phyloP scores from a whole-genome alignment of 2,113 vertebrate genomes.

The Phoxinus phoxinus region DNA sequence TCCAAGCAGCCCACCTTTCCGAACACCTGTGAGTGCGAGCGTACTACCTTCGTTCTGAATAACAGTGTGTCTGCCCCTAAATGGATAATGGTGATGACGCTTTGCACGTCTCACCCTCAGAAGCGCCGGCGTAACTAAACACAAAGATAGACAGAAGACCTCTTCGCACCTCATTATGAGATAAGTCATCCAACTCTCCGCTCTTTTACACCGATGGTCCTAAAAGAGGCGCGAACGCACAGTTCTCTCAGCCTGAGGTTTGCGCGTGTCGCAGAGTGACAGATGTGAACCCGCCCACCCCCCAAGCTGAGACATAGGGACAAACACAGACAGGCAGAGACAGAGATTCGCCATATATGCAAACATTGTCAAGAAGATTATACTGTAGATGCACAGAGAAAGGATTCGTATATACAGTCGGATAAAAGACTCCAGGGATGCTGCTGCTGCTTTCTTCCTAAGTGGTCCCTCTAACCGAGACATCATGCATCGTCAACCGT shows the following conservation, averaged over 20 bases:
- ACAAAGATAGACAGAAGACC: constrained; percentile 34
- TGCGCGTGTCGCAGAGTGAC: constrained; percentile 50
- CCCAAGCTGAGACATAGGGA: constrained; percentile 56
- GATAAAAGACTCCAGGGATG: constrained; percentile 5
- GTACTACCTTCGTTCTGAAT: background rate
- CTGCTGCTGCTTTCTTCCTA: background rate
- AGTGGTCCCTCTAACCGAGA: constrained; percentile 19
- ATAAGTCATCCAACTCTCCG: constrained; percentile 24
- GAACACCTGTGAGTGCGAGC: constrained; percentile 10
- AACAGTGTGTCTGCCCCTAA: constrained; percentile 46
- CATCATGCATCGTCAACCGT: constrained; percentile 7
- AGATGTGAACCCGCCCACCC: constrained; percentile 26
- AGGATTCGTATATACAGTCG: constrained; percentile 66
- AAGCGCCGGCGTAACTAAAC: background rate
- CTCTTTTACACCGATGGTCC: constrained; percentile 15
- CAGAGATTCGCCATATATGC: constrained; percentile 68
- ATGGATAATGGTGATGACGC: constrained; percentile 39
- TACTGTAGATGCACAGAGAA: constrained; percentile 74
- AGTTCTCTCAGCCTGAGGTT: constrained; percentile 57
- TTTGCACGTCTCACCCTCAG: no score
- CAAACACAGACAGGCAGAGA: constrained; percentile 69
- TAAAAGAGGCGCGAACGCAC: background rate
- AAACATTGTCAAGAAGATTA: constrained; percentile 71
- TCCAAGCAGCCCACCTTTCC: constrained; percentile 21
- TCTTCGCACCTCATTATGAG: constrained; percentile 35